Base-by-base conservation (phyloP, 2,888 invertebrate species). In the Stomorhina lunata region DNA sequence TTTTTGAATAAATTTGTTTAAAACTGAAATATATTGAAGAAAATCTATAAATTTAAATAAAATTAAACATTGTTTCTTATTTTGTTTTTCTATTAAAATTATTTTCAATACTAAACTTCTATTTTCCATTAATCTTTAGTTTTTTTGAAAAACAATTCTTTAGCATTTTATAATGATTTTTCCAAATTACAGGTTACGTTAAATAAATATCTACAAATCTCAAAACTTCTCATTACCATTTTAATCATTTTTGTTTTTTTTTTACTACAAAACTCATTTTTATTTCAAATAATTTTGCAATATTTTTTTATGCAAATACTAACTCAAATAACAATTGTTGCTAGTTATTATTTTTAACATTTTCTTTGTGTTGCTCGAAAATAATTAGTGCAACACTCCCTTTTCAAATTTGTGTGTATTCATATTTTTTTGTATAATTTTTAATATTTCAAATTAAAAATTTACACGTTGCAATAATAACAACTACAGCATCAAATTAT, bases 381-480 rank as follows among this genome's bases (percentile, higher is more conserved):
- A 73, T 73, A 81, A 81, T 77, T 40, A 73, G 48, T 59, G 57
- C 69, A 82, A 34, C 81, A 82, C 79, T 79, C 79, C 79, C 59
- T 79, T 53, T 50, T 59, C 1, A 45, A 20, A 29, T 40, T 40
- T 65, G 29, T 61, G 22, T 55, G 45, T 55, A 4, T 20, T 20
- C 17, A 9, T 48, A 17, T 66, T 32, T 50, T 32, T 22, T 22
- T 25, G 9, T 25, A 9, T 50, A 32, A 22, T 32, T 22, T 22
- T 32, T 50, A n/a, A 34, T 29, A 17, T 27, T 27, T 12, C 3
- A 27, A 63, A 50, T 68, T 34, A 34, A 29, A 65, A 73, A 73
- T n/a, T 4, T 17, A 34, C 27, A 73, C 50, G 10, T 34, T 29
- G 4, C 34, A 59, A 63, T 2, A 57, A 27, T 32, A 50, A n/a